A percentile compares a stretch with the other conserved stretches of the same genome.
Evolutionary conservation across 2,888 invertebrate genomes (phyloP).

Genomic region (Sturmia bella): DNA sequence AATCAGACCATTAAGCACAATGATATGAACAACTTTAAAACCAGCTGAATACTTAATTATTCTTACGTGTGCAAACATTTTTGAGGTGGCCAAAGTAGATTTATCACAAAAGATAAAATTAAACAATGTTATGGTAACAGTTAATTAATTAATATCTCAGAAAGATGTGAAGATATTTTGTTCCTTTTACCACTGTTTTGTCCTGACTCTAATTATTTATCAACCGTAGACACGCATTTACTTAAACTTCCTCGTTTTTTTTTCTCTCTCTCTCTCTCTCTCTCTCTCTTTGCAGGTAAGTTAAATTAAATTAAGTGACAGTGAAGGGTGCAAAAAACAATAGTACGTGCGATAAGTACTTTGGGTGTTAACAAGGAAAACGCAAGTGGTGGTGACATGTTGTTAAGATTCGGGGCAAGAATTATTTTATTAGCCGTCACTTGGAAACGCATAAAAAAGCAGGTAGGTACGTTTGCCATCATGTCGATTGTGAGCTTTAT

Average conservation of each 20-base stretch:
- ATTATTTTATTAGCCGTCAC: no score
- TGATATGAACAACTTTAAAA: not conserved
- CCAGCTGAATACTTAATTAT: not conserved
- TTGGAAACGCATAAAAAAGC: no score
- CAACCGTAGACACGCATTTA: not conserved
- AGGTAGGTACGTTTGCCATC: no score
- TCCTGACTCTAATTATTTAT: slow-evolving; percentile 5
- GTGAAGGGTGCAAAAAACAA: no score
- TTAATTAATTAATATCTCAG: no score
- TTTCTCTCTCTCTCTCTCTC: no score
- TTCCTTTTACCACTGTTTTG: not conserved
- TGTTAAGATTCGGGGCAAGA: no score
- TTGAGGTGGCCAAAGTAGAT: slow-evolving; percentile 26
- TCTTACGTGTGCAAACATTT: slow-evolving; percentile 3
- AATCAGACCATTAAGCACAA: slow-evolving; percentile 53
- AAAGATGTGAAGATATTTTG: no score
- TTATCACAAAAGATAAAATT: slow-evolving; percentile 4
- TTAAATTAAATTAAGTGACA: slow-evolving; percentile 14
- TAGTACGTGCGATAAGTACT: no score
- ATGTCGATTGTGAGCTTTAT: no score
- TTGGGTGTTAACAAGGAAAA: no score
- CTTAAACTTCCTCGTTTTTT: slow-evolving; percentile 17
- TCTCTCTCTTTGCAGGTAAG: slow-evolving; percentile 57
- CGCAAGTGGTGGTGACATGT: no score
- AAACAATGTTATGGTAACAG: not conserved